Base-by-base conservation (phyloP, 2,113 vertebrate genomes). In the Hydrolagus affinis region DNA sequence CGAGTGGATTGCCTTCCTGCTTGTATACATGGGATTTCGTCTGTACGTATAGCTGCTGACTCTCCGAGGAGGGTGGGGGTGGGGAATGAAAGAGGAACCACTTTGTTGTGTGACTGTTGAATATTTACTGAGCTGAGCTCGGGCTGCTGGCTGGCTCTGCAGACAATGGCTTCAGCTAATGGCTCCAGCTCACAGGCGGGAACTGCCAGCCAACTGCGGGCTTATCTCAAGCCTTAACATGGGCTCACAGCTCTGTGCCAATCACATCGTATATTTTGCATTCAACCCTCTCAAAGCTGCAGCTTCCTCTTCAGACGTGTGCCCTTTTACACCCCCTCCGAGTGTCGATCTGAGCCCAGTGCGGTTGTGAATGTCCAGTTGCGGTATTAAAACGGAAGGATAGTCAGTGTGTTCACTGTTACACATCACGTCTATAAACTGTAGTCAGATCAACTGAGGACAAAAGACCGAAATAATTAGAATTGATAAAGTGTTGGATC, bases 101-200 rank as follows among this genome's bases (percentile, higher is more conserved):
- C 60, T 83, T 75, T 75, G 78, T 83, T 83, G 77, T 83, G 4
- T 66, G 78, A 28, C 78, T 64, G 28, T 30, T 30, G 78, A 83
- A 83, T 83, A 83, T 68, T 83, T 83, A 64, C 77, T 64, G 60
- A 28, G 78, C 78, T 83, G 17, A n/a, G n/a, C n/a, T n/a, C n/a
- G n/a, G n/a, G n/a, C n/a, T n/a, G n/a, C n/a, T n/a, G n/a, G n/a
- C n/a, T 83, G 78, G 19, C 62, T 66, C 60, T 62, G 66, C 77
- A 83, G 78, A 83, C 78, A 83, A 83, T 83, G 62, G 78, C 78
- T 83, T 32, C 78, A n/a, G 78, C 25, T 66, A 66, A 83, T 83
- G 78, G 78, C 78, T 64, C 78, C 78, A 60, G 66, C 25, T 32
- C 60, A 28, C 60, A 17, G 66, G 59, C 78, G 78, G 78, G 78